Conservation (phyloP, 2,888 invertebrate genomes). For the Drosophila anceps region DNA sequence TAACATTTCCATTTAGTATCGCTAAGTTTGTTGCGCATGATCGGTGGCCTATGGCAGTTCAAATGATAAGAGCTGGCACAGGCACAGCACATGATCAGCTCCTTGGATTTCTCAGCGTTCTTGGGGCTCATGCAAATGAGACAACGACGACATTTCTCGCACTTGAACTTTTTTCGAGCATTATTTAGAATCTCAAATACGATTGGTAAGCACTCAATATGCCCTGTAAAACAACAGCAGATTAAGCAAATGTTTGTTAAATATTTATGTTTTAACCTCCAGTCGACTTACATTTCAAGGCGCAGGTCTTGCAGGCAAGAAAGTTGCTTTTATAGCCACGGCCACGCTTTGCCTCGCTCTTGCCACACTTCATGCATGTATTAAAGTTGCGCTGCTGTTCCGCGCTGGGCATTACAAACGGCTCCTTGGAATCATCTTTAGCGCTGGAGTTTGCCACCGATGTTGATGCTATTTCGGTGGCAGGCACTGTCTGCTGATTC, state of each 20-base stretch:
- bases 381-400: slow-evolving; percentile 49
- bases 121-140: slow-evolving; percentile 81
- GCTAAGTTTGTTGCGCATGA: slow-evolving; percentile 86
- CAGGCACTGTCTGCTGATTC: background rate
- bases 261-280: background rate
- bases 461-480: background rate
- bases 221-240: slow-evolving; percentile 71
- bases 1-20: slow-evolving; percentile 90
- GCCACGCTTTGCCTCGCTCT: slow-evolving; percentile 77
- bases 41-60: slow-evolving; percentile 91
- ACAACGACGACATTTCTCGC: slow-evolving; percentile 95
- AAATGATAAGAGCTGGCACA: slow-evolving; percentile 95
- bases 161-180: slow-evolving; percentile 90
- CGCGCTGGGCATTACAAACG: background rate
- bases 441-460: background rate
- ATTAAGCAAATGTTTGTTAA: too few species aligned
- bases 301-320: slow-evolving; percentile 78
- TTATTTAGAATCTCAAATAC: slow-evolving; percentile 71
- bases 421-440: slow-evolving; percentile 12
- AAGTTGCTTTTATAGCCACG: slow-evolving; percentile 77
- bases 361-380: slow-evolving; percentile 72
- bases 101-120: slow-evolving; percentile 86
- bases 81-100: slow-evolving; percentile 91
- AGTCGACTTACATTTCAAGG: slow-evolving; percentile 68
- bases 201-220: slow-evolving; percentile 73